Evolutionary conservation across 2,113 vertebrate genomes (phyloP), one percentile per base, ranked within the genome.

Genomic region (Felis chaus): DNA sequence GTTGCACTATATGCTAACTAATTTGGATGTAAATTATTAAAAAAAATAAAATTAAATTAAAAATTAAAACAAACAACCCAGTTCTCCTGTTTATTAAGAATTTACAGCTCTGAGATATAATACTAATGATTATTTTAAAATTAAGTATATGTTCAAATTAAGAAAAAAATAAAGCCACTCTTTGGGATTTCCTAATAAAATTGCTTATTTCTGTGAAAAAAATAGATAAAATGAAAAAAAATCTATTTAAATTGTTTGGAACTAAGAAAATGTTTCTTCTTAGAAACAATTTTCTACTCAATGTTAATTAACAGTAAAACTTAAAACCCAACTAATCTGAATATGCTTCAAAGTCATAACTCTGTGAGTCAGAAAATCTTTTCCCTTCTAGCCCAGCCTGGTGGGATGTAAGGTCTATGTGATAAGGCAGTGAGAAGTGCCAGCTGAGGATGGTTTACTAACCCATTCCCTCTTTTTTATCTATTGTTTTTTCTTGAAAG

Each of bases 321-420:
- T 53, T 95, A 86, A 91, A 91, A 95, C 21, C 83, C 16, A 91
- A 71, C 8, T 79, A 76, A 21, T 23, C 89, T 41, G 48, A 69
- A 50, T 41, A 93, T 90, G 50, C 45, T 95, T 95, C 45, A 63
- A 89, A 80, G 50, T 86, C 65, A 81, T 10, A 97, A 73, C 41
- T 86, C 4, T 74, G 45, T 29, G 94, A 95, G 39, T 73, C 33
- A 80, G 39, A 84, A 84, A 73, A 74, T 48, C 27, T 84, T 65
- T 76, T 69, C 50, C 76, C 50, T 84, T 21, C 63, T 45, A 31
- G 27, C 19, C 66, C 29, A 85, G 53, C 9, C 16, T 66, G 31
- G 31, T 69, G 27, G 39, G 48, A 74, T 21, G 0, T 1, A 23
- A 23, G 33, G 23, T 89, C 31, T 45, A 14, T 33, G 8, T 61